Base-by-base conservation (phyloP, 2,888 invertebrate species). In the Clanis bilineata region DNA sequence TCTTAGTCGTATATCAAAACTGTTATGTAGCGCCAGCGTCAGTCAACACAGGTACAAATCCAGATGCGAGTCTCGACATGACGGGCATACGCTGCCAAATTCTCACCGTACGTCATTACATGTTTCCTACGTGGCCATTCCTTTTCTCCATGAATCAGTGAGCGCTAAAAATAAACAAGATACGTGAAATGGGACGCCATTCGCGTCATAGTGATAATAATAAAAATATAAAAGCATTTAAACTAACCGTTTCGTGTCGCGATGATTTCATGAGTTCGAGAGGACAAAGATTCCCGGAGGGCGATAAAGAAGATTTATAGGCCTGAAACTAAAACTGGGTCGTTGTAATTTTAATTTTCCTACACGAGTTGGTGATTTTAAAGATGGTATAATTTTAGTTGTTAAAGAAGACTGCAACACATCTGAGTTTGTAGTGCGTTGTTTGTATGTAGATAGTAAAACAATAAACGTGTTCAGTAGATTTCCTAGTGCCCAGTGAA, bases 131-230 rank as follows among this genome's bases (percentile, higher is more conserved):
- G 51, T 43, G 62, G 63, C 71, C 70, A 70, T 66, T 71, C 62
- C 70, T 72, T 65, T 70, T 73, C 66, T 63, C 65, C 68, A 71
- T 79, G 82, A 83, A 75, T 82, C 77, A 79, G 70, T 68, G 60
- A 62, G 69, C 65, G 71, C 72, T 67, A 67, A 74, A 81, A 82
- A 83, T 83, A 83, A 74, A 72, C 57, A 73, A 74, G 65, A 68
- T 61, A 68, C 69, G 74, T 68, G 66, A 75, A 72, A 73, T 67
- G 74, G 74, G 76, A 65, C 76, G 69, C 64, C 69, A 67, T 71
- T 73, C 72, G 67, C 77, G 76, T 76, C 78, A 79, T 64, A 62
- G 64, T 66, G 64, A 68, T 68, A 62, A 60, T 71, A 69, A 71
- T 73, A 67, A 72, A 70, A 65, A 62, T 70, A 71, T 72, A 67